Percentiles rank a stretch among this genome's conserved stretches.
Evolutionary conservation across 2,888 invertebrate species (phyloP).

Genomic region (Brachyptera putata): DNA sequence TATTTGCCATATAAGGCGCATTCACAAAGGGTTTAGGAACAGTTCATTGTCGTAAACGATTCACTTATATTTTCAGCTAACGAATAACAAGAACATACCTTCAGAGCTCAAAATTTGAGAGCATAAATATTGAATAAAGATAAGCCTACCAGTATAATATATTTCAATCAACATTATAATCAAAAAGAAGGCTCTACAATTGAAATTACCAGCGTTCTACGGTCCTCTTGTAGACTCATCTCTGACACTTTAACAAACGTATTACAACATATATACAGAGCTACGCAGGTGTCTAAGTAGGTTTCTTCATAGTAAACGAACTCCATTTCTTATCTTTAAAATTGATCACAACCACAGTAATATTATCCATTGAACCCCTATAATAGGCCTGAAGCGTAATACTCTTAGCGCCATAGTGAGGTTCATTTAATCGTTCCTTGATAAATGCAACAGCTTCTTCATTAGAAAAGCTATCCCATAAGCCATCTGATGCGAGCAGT

Average conservation of each 20-base stretch:
- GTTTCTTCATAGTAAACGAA: slow-evolving; percentile 22
- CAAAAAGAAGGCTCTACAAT: background rate
- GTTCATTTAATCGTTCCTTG: slow-evolving; percentile 77
- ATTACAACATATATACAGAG: too few relatives aligned
- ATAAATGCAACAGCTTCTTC: slow-evolving; percentile 91
- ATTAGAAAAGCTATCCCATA: slow-evolving; percentile 95
- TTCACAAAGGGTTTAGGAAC: too few relatives aligned
- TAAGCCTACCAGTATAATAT: too few relatives aligned
- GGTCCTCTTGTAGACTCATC: background rate
- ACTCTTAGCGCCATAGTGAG: slow-evolving; percentile 87
- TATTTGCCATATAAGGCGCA: too few relatives aligned
- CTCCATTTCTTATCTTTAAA: slow-evolving; percentile 31
- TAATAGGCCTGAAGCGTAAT: slow-evolving; percentile 86
- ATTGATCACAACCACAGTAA: slow-evolving; percentile 73
- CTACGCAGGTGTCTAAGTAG: too few relatives aligned
- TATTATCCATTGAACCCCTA: slow-evolving; percentile 91
- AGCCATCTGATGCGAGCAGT: slow-evolving; percentile 89
- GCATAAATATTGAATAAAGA: too few relatives aligned
- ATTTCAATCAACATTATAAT: too few relatives aligned
- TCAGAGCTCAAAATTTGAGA: too few relatives aligned
- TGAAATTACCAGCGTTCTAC: background rate
- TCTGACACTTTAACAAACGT: too few relatives aligned
- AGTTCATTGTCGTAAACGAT: too few relatives aligned
- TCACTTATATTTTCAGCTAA: too few relatives aligned
- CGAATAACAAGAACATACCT: too few relatives aligned